Evolutionary conservation across 2,113 vertebrate genomes (phyloP).

Genomic region (Trachemys scripta): DNA sequence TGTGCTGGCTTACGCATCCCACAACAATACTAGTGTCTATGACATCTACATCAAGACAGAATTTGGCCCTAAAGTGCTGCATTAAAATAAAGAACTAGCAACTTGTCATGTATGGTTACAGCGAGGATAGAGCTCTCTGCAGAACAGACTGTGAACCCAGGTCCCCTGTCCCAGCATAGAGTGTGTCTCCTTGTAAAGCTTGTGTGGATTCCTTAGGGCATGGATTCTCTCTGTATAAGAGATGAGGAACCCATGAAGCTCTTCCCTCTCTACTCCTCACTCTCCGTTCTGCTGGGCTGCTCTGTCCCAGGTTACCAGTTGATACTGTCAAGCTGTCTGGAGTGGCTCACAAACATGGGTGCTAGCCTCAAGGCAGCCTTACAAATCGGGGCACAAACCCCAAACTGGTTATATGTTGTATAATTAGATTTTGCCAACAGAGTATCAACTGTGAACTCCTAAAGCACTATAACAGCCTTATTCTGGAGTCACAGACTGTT

Average conservation of each 20-base stretch:
- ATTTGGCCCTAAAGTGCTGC: background rate
- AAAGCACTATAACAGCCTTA: background rate
- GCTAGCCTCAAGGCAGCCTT: background rate
- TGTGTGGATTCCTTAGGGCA: background rate
- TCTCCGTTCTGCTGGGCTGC: background rate
- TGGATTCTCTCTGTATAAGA: background rate
- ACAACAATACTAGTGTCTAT: background rate
- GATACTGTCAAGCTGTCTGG: background rate
- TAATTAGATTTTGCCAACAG: background rate
- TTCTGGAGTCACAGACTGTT: background rate
- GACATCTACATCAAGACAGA: background rate
- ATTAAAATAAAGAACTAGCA: background rate
- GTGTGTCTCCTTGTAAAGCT: background rate
- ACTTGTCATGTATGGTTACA: background rate
- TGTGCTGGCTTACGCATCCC: background rate
- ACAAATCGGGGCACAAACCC: background rate
- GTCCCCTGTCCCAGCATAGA: background rate
- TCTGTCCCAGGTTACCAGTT: background rate
- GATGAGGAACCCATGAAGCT: background rate
- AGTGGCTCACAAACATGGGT: background rate
- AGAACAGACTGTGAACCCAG: background rate
- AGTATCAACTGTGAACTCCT: background rate
- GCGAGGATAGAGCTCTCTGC: conserved; percentile 5
- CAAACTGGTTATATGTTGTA: background rate
- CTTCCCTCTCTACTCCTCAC: background rate